These are phyloP conservation scores for Troides aeacus DNA, from an alignment of 2,888 invertebrate species.

Conservation along the genomic window DNA sequence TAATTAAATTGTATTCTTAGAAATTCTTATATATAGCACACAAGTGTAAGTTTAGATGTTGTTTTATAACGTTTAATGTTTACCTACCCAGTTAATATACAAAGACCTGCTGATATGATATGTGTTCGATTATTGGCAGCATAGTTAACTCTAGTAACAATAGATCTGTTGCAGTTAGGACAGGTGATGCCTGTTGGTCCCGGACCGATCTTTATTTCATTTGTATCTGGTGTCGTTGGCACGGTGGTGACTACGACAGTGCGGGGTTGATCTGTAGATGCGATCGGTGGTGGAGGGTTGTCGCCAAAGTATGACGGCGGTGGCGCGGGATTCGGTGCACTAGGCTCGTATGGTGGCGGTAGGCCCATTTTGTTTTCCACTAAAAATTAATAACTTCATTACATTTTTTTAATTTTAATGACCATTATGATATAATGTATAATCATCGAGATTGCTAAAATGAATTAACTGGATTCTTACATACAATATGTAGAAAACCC, in stretches of 20 bases:
- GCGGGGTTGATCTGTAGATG: slow-evolving; percentile 51
- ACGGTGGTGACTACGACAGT: slow-evolving; percentile 61
- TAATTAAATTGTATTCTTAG: too few species aligned
- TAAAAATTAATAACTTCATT: slow-evolving; percentile 43
- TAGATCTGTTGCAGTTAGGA: slow-evolving; percentile 61
- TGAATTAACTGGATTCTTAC: too few species aligned
- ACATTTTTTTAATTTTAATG: not conserved
- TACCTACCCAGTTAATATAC: slow-evolving; percentile 68
- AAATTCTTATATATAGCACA: too few species aligned
- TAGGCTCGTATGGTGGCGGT: slow-evolving; percentile 68
- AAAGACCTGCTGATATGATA: slow-evolving; percentile 69
- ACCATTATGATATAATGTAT: too few species aligned
- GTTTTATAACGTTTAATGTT: not conserved
- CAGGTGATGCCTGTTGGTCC: slow-evolving; percentile 69
- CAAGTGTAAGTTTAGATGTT: too few species aligned
- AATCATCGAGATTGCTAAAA: too few species aligned
- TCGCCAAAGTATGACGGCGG: slow-evolving; percentile 72
- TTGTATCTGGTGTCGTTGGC: slow-evolving; percentile 32
- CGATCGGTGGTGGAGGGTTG: slow-evolving; percentile 62
- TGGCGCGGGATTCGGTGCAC: slow-evolving; percentile 61
- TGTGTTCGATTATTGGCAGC: slow-evolving; percentile 72
- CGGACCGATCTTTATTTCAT: slow-evolving; percentile 58
- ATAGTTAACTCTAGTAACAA: slow-evolving; percentile 67
- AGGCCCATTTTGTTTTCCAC: slow-evolving; percentile 77
- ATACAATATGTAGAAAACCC: too few species aligned